Percentiles rank a stretch among this genome's conserved stretches.
These are phyloP conservation scores for Strigamia crassipes DNA, from an alignment of 2,888 invertebrate genomes.

Conservation along the genomic window DNA sequence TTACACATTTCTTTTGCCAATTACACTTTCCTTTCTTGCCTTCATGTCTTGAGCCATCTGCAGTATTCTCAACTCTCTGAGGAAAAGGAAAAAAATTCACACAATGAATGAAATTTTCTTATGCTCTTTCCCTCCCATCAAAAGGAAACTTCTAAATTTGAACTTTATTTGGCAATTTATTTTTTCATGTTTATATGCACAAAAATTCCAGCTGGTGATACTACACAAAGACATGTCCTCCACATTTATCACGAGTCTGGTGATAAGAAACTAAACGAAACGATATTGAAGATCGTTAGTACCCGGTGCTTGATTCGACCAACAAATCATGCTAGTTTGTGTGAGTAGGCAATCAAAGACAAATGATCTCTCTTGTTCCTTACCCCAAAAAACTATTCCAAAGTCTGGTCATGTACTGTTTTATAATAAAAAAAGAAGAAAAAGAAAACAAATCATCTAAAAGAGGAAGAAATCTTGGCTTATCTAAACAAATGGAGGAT, in stretches of 20 bases:
- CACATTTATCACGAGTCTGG: not conserved
- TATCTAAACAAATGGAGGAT: no score
- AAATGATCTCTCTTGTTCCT: not conserved
- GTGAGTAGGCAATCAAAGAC: slow-evolving; percentile 10
- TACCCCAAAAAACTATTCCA: not conserved
- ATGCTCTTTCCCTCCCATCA: no score
- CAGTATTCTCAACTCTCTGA: not conserved
- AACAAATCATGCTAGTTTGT: slow-evolving; percentile 10
- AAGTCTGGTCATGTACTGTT: not conserved
- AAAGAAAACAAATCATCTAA: not conserved
- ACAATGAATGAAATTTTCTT: no score
- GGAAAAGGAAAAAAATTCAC: not conserved
- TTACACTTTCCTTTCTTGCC: not conserved
- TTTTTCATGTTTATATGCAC: no score
- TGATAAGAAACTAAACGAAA: not conserved
- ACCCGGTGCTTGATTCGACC: not conserved
- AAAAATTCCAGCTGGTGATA: no score
- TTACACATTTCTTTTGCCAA: not conserved
- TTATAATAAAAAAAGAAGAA: not conserved
- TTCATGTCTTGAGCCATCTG: not conserved
- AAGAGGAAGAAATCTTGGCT: not conserved
- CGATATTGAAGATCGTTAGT: not conserved
- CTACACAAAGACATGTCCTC: not conserved
- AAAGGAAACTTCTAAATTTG: no score
- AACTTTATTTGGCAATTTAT: no score